Evolutionary conservation across 1,140 invertebrate species (phyloP).

Genomic region (Drosophila ogumai): DNA sequence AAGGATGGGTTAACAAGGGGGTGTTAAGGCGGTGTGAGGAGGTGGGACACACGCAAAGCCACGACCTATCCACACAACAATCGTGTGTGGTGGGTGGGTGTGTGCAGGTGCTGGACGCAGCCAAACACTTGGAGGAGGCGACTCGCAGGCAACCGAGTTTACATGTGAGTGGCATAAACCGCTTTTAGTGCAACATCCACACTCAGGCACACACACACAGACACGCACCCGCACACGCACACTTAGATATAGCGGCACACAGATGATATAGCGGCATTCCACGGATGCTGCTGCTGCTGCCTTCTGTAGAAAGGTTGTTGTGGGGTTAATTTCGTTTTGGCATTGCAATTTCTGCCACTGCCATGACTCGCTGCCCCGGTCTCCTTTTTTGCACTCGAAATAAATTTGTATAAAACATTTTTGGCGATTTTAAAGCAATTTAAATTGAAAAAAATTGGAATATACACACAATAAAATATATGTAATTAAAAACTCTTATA

Average conservation of each 20-base stretch:
- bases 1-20: slow-evolving; percentile 28
- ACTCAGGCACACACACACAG: neutral
- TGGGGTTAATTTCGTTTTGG: slow-evolving; percentile 77
- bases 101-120: slow-evolving; percentile 47
- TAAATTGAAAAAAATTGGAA: no score
- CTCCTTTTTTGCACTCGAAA: neutral
- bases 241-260: neutral
- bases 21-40: neutral
- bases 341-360: slow-evolving; percentile 60
- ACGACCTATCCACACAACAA: slow-evolving; percentile 83
- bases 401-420: neutral
- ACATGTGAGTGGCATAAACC: slow-evolving; percentile 78
- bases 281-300: slow-evolving; percentile 57
- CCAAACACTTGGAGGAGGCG: slow-evolving; percentile 47
- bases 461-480: no score
- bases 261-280: slow-evolving; percentile 6
- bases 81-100: slow-evolving; percentile 59
- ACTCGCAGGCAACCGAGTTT: slow-evolving; percentile 43
- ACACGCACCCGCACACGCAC: slow-evolving; percentile 1
- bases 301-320: slow-evolving; percentile 51
- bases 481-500: neutral
- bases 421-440: no score
- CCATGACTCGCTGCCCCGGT: slow-evolving; percentile 1
- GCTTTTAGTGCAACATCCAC: slow-evolving; percentile 67
- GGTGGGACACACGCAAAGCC: slow-evolving; percentile 52